phyloP scores from a whole-genome alignment of 2,797 vertebrate species.

The Rhyacichthys aspro region DNA sequence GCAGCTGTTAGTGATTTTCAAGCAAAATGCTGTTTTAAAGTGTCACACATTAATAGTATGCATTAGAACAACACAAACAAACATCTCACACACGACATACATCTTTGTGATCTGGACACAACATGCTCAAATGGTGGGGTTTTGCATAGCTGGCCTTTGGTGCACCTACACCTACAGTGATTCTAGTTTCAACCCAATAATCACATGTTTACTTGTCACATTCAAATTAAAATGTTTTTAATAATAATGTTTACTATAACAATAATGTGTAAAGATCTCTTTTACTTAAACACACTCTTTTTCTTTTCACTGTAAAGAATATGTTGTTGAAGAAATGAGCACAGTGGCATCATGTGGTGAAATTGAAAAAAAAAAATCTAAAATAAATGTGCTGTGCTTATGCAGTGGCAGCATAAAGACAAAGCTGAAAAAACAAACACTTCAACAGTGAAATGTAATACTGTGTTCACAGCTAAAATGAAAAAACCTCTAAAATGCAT shows the following conservation, averaged over 20 bases:
- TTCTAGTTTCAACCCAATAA: background rate
- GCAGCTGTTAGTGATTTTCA: conserved; percentile 87
- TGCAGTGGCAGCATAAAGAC: conserved; percentile 29
- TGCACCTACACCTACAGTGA: conserved; percentile 53
- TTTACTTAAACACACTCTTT: too few relatives aligned
- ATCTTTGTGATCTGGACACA: conserved; percentile 90
- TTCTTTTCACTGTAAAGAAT: conserved; percentile 3
- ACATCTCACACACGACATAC: conserved; percentile 58
- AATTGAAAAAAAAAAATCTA: background rate
- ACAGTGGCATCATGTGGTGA: conserved; percentile 7
- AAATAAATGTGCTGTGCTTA: conserved; percentile 35
- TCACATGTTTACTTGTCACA: too few relatives aligned
- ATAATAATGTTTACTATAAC: too few relatives aligned
- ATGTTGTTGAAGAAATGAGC: conserved; percentile 6
- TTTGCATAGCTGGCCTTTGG: conserved; percentile 78
- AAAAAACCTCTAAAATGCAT: conserved; percentile 20
- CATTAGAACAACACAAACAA: conserved; percentile 81
- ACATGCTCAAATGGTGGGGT: conserved; percentile 95
- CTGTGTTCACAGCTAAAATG: conserved; percentile 8
- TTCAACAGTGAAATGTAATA: conserved; percentile 8
- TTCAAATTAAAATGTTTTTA: too few relatives aligned
- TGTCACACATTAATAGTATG: conserved; percentile 79
- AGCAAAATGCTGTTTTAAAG: conserved; percentile 84
- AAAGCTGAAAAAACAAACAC: conserved; percentile 6
- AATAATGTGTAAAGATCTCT: too few relatives aligned